Evolutionary conservation across 2,113 vertebrate genomes (phyloP).

Genomic region (Scatophagus argus): DNA sequence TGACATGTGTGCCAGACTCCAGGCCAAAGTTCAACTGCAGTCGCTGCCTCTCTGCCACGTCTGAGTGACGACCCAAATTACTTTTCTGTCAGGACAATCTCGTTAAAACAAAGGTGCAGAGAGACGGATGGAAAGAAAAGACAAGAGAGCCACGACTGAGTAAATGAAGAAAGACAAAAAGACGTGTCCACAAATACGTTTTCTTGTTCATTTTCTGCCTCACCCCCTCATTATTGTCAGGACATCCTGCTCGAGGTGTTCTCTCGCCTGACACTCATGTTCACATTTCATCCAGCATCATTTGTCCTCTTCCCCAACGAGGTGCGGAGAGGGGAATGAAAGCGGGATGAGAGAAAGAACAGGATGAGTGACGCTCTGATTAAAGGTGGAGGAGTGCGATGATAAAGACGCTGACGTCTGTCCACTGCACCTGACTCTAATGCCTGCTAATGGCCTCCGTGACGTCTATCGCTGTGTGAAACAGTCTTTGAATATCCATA

Average conservation of each 20-base stretch:
- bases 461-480: conserved; percentile 25
- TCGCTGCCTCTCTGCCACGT: conserved; percentile 7
- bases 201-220: background rate
- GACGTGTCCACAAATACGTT: background rate
- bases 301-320: background rate
- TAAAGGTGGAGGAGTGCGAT: conserved; percentile 34
- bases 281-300: conserved; percentile 5
- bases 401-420: conserved; percentile 50
- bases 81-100: conserved; percentile 19
- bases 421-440: conserved; percentile 60
- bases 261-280: background rate
- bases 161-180: background rate
- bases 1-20: conserved; percentile 15
- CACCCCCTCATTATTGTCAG: background rate
- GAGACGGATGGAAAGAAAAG: conserved; percentile 35
- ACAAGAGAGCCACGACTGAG: background rate
- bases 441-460: conserved; percentile 32
- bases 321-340: conserved; percentile 40
- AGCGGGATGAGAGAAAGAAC: conserved; percentile 44
- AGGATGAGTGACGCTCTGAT: conserved; percentile 66
- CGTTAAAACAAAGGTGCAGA: conserved; percentile 50
- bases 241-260: background rate
- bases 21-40: conserved; percentile 37
- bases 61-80: conserved; percentile 33
- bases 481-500: conserved; percentile 34